Evolutionary conservation across 2,797 vertebrate species (phyloP).

Genomic region (Tapera naevia): DNA sequence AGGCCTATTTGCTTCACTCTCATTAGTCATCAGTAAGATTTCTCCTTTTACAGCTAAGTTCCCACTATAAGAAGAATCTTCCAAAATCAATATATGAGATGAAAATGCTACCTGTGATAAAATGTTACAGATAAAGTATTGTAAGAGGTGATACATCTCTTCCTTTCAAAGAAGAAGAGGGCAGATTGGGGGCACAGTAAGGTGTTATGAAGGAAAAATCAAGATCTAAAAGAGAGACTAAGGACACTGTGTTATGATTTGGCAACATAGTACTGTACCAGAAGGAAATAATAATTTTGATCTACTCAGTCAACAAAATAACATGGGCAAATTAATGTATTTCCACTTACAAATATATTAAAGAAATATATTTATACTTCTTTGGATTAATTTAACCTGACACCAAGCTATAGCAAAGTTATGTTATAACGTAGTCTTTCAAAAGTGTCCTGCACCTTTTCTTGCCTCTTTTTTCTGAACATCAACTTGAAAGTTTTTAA

Average conservation of each 20-base stretch:
- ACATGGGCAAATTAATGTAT: neutral
- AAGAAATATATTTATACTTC: neutral
- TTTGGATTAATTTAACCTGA: neutral
- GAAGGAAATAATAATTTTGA: neutral
- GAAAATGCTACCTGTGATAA: constrained; percentile 30
- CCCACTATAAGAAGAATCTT: neutral
- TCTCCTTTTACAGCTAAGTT: neutral
- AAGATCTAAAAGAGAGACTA: neutral
- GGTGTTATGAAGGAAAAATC: neutral
- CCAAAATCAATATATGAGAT: constrained; percentile 30
- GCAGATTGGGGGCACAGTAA: neutral
- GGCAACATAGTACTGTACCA: neutral
- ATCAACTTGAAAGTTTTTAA: neutral
- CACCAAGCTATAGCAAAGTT: neutral
- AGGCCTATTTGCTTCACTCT: constrained; percentile 23
- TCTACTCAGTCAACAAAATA: neutral
- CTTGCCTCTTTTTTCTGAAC: neutral
- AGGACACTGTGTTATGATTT: neutral
- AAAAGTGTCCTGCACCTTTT: neutral
- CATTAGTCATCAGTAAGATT: constrained; percentile 21
- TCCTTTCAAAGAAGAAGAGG: constrained; percentile 24
- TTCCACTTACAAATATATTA: neutral
- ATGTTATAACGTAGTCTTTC: neutral
- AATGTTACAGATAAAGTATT: neutral
- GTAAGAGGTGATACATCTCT: neutral